These are phyloP conservation scores for Melikaiella ostensackeni DNA, from an alignment of 2,888 invertebrate genomes.

Conservation along the genomic window DNA sequence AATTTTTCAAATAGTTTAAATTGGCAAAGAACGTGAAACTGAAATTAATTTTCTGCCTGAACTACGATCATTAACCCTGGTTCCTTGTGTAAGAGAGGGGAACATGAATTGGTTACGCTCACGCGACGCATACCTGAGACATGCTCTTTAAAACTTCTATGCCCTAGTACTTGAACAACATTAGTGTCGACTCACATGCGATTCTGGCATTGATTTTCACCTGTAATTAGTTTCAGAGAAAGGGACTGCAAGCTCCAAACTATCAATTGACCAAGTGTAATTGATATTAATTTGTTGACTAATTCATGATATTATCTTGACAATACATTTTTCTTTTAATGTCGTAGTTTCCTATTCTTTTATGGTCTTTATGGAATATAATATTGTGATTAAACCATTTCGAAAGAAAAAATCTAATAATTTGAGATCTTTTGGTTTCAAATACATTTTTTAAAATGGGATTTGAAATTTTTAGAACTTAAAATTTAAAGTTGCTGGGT, in stretches of 20 bases:
- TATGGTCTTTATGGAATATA: background rate
- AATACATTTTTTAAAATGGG: too few species aligned
- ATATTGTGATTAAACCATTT: background rate
- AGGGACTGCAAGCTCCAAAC: slow-evolving; percentile 20
- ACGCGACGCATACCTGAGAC: slow-evolving; percentile 57
- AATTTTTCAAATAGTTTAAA: slow-evolving; percentile 56
- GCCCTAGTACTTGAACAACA: slow-evolving; percentile 44
- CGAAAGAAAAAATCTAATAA: background rate
- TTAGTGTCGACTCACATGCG: slow-evolving; percentile 53
- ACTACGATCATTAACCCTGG: slow-evolving; percentile 55
- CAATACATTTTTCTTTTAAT: too few species aligned
- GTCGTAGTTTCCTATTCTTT: too few species aligned
- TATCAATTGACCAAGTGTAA: slow-evolving; percentile 15
- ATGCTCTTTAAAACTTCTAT: slow-evolving; percentile 53
- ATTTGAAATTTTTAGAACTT: too few species aligned
- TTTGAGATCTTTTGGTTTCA: too few species aligned
- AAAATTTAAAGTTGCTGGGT: too few species aligned
- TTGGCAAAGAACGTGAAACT: slow-evolving; percentile 52
- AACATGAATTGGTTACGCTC: slow-evolving; percentile 54
- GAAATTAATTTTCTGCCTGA: slow-evolving; percentile 61
- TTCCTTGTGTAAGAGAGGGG: slow-evolving; percentile 44
- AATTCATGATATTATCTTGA: background rate
- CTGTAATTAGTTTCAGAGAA: slow-evolving; percentile 34
- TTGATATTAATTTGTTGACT: slow-evolving; percentile 3
- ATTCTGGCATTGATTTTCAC: slow-evolving; percentile 38